Base-by-base conservation (phyloP, 2,888 invertebrate species). In the Idaea dimidiata region DNA sequence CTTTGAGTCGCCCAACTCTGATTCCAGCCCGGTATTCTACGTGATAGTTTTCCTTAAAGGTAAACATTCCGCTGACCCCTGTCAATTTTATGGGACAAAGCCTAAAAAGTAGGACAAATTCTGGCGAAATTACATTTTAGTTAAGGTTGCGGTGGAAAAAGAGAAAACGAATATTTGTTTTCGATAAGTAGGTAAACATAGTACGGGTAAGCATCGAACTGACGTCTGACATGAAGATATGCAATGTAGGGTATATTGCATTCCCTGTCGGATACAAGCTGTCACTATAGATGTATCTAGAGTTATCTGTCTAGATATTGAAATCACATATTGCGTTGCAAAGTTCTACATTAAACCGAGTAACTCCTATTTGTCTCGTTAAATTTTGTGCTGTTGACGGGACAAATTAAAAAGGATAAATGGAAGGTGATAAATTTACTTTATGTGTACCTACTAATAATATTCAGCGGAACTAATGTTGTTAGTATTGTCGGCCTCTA, bases 31-130 rank as follows among this genome's bases (percentile, higher is more conserved):
- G 43, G 10, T 43, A 43, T 43, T 43, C 10, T 43, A 43, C 43
- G 43, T 43, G 43, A 43, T 43, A 43, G 43, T 43, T 43, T 43
- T 43, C 43, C 43, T 43, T 43, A 43, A 43, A 43, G 43, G 43
- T 43, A 43, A 43, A 43, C 43, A 43, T 43, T 43, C 43, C 10
- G 43, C 43, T 43, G 43, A 43, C 43, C 43, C 10, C 43, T 43
- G 43, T 43, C 43, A 43, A 43, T 43, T 43, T 43, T 43, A 43
- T 43, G 43, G 43, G 43, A 43, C 43, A 43, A 43, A 14, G 43
- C 2, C 43, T 43, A 43, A 43, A 43, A 43, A 43, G 43, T 43
- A 43, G 43, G 43, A 43, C 43, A 43, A 43, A 43, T 43, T 43
- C 43, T 14, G 10, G 43, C 43, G 10, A 5, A 4, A 24, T 24